Base-by-base conservation (phyloP, 2,797 vertebrate genomes). In the Scyliorhinus canicula region DNA sequence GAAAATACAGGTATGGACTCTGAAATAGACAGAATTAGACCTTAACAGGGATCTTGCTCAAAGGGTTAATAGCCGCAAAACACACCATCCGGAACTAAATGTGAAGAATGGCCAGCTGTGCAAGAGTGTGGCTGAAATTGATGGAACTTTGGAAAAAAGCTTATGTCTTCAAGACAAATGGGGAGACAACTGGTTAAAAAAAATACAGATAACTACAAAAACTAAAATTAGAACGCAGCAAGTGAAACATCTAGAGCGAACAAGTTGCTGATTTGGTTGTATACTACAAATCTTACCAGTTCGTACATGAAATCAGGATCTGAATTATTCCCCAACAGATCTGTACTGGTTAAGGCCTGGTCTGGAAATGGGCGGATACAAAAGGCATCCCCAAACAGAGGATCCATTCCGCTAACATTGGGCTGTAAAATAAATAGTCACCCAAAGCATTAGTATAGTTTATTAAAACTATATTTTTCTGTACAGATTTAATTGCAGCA, bases 231-330 rank as follows among this genome's bases (percentile, higher is more conserved):
- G 11, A 28, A 77, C 4, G 47, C 40, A 57, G 26, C 8, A 60
- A 28, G 21, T 26, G 60, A 57, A 74, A 26, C 47, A 95, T 50
- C 5, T 0, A 86, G 55, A 95, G 44, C 21, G 50, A 65, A 69
- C 40, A 14, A 44, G 28, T 63, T 65, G 67, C 28, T 85, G 31
- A 60, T 71, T 85, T 55, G 14, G 21, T 50, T 21, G 55, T 65
- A 85, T 14, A 67, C 57, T 31, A 95, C 60, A 69, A 55, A 21
- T 96, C 99, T 98, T 97, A 99, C 99, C 98, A 99, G 97, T 97
- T 99, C 99, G 95, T 99, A 99, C 98, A 99, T 99, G 97, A 99
- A 99, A 97, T 99, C 99, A 97, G 99, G 99, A 97, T 99, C 99
- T 90, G 98, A 99, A 97, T 98, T 99, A 97, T 97, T 99, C 82